Evolutionary conservation across 2,113 vertebrate species (phyloP), one percentile per base, ranked within the genome.

Genomic region (Oxygymnocypris stewartii): DNA sequence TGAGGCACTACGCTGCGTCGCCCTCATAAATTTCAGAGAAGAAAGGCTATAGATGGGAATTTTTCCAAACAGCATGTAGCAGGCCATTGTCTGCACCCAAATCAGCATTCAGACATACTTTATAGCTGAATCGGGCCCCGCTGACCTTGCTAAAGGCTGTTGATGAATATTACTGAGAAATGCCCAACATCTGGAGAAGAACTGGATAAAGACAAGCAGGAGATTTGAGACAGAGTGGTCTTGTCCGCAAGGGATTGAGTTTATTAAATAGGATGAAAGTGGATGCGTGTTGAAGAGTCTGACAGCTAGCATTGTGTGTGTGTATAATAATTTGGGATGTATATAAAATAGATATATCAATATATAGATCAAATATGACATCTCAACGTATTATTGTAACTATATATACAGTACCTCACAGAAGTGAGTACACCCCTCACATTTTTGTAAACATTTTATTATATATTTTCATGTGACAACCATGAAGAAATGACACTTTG

Each of bases 1-100:
- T 91, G 89, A 91, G 90, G 91, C 89, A 91, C 90, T 88, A 88
- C 13, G 88, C 92, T 90, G 90, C 90, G 89, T 90, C 87, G 87
- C 89, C 90, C 93, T 95, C 93, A 93, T 93, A 93, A 90, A 93
- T 93, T 92, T 93, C 89, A 89, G 85, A 88, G 89, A 88, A 92
- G 91, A 92, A 94, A 94, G 92, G 90, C 90, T 91, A 92, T 92
- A 94, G 93, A 91, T 93, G 94, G 89, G 88, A 86, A 92, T 92
- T 93, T 92, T 93, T 93, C 91, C 89, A 89, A 90, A 93, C 93
- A 37, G 85, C 92, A 90, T 88, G 87, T 95, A 92, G 94, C 92
- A 61, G 91, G 92, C 92, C 88, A 94, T 92, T 95, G 91, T 95
- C 89, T 94, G 92, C 79, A 92, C 90, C 92, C 89, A 92, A 92